These are phyloP conservation scores for Salvelinus namaycush DNA, from an alignment of 2,113 vertebrate genomes.

Conservation along the genomic window DNA sequence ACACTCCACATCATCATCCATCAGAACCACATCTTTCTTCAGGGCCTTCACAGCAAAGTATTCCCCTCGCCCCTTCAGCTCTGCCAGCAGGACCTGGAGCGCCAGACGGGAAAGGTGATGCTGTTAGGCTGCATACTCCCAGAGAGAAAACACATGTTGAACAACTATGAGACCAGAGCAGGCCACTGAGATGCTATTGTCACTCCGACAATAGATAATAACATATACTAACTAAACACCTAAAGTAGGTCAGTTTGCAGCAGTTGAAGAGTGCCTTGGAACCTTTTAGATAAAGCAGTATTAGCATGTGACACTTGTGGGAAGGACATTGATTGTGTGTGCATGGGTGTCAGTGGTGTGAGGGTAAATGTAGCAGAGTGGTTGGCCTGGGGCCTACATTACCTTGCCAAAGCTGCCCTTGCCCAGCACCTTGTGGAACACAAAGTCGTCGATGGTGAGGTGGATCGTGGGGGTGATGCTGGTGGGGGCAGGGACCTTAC, in stretches of 20 bases:
- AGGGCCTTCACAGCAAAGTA: constrained; percentile 93
- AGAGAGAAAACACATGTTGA: no score
- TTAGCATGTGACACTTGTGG: no score
- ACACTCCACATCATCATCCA: constrained; percentile 96
- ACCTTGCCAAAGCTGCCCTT: constrained; percentile 99
- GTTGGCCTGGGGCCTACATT: constrained; percentile 1
- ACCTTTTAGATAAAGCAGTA: not conserved
- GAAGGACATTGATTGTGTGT: no score
- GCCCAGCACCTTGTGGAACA: constrained; percentile 93
- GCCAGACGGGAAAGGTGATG: not conserved
- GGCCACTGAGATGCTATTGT: not conserved
- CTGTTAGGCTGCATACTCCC: not conserved
- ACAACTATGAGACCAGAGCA: not conserved
- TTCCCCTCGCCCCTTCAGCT: constrained; percentile 85
- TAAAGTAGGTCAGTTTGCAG: no score
- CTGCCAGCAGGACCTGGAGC: constrained; percentile 89
- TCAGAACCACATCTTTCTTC: constrained; percentile 96
- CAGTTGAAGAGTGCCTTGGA: no score
- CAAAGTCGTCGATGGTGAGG: constrained; percentile 82
- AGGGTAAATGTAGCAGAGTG: no score
- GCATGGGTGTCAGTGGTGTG: no score
- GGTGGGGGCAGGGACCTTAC: constrained; percentile 60
- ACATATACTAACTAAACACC: no score
- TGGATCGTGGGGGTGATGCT: constrained; percentile 52
- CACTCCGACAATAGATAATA: no score